Evolutionary conservation across 2,888 invertebrate species (phyloP).

Genomic region (Oxycera nigricornis): DNA sequence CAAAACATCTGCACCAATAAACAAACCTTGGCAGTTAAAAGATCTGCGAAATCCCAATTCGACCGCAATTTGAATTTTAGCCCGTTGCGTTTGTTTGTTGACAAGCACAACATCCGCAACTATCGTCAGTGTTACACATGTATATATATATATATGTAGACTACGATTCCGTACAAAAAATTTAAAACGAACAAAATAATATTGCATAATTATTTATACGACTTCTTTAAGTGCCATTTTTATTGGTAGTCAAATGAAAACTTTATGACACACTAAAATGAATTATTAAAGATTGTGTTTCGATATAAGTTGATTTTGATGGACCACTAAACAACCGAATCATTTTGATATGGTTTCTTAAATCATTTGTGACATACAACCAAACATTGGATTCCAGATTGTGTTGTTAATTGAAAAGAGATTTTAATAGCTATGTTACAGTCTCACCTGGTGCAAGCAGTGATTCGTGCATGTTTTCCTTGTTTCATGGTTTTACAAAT

Average conservation of each 20-base stretch:
- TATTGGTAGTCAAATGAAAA: constrained; percentile 57
- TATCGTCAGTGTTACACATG: constrained; percentile 5
- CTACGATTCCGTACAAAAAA: background rate
- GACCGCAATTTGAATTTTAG: constrained; percentile 17
- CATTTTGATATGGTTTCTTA: constrained; percentile 25
- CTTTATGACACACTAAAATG: constrained; percentile 48
- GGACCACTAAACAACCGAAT: constrained; percentile 38
- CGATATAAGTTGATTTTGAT: constrained; percentile 40
- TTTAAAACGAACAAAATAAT: constrained; percentile 15
- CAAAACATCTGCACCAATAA: constrained; percentile 20
- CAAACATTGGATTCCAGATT: no score
- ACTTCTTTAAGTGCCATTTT: constrained; percentile 57
- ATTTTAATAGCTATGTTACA: no score
- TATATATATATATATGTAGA: background rate
- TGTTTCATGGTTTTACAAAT: no score
- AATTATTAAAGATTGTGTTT: constrained; percentile 48
- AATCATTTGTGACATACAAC: constrained; percentile 13
- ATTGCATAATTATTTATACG: constrained; percentile 59
- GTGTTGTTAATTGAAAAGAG: no score
- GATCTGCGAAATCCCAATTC: constrained; percentile 9
- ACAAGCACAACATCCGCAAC: constrained; percentile 23
- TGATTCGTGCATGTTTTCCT: no score
- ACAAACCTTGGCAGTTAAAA: background rate
- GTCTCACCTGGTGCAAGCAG: no score
- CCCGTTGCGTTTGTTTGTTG: constrained; percentile 13